Base-by-base conservation (phyloP, 2,113 vertebrate species). In the Thryonomys swinderianus region DNA sequence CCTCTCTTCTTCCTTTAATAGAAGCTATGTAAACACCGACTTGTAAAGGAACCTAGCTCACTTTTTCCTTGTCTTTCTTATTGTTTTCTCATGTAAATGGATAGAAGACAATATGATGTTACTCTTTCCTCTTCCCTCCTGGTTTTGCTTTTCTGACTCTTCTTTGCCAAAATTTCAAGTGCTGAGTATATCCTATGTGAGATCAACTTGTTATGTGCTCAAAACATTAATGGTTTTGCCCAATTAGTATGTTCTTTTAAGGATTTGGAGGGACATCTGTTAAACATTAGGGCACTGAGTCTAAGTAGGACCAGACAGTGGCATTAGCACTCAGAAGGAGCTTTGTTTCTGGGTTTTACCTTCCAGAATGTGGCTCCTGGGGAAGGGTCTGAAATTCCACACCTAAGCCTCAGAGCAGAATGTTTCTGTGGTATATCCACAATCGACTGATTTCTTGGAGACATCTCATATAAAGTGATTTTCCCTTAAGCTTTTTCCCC, bases 401-500 rank as follows among this genome's bases (percentile, higher is more conserved):
- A 55, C 87, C 69, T 64, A 53, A 84, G 40, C 86, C 27, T 59
- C 71, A 62, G n/a, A 45, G 21, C 59, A 67, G n/a, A 92, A 61
- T 82, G 55, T 10, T 61, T 90, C 51, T 7, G 30, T 76, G 2
- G 14, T 53, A 88, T 57, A 23, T 83, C n/a, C 1, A 2, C 83
- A 76, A 59, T 37, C 37, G 69, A 57, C 16, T 82, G 9, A 61
- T 23, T 93, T 93, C n/a, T 90, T 92, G 30, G 18, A 95, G 51
- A 71, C 30, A 30, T 73, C 71, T 48, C 66, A 71, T 92, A 84
- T 84, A 86, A 89, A 95, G 86, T 92, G 85, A 37, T 85, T 92
- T 95, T 57, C 32, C 16, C 37, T 69, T 84, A 76, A 21, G 5
- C 5, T 88, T 96, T 88, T 96, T 78, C 37, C 32, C 11, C 92